Percentiles rank a stretch among this genome's conserved stretches.
Evolutionary conservation across 2,113 vertebrate species (phyloP).

Genomic region (Platycercus adscitus): DNA sequence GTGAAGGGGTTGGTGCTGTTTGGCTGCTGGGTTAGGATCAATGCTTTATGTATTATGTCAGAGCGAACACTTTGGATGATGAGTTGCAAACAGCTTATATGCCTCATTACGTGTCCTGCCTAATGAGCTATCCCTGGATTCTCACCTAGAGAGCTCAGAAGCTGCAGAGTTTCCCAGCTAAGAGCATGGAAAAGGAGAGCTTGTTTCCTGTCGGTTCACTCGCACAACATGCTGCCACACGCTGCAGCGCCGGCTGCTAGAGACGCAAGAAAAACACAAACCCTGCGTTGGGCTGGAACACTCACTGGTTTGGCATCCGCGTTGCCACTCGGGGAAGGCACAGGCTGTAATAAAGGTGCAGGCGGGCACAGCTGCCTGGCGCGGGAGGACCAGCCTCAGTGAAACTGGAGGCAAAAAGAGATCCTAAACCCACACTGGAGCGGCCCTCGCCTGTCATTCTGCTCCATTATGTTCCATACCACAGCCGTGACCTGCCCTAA

Average conservation of each 20-base stretch:
- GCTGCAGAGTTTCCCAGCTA: background rate
- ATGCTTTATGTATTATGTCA: background rate
- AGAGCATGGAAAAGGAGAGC: background rate
- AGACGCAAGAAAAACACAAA: background rate
- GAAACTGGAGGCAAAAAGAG: background rate
- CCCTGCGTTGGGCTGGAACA: background rate
- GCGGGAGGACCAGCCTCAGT: background rate
- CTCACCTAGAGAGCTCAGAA: background rate
- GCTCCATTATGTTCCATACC: background rate
- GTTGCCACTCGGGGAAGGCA: background rate
- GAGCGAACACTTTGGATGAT: background rate
- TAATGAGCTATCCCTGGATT: background rate
- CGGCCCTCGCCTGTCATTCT: accelerated
- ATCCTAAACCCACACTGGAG: background rate
- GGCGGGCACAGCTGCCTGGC: background rate
- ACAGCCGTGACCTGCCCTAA: background rate
- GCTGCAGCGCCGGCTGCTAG: slow-evolving; percentile 4
- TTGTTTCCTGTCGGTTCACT: background rate
- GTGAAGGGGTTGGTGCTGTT: background rate
- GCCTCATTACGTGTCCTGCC: background rate
- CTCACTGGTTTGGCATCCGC: background rate
- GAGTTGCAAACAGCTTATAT: background rate
- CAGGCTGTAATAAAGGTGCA: background rate
- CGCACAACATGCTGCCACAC: slow-evolving; percentile 1
- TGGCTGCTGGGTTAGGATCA: background rate